phyloP scores from a whole-genome alignment of 2,888 invertebrate genomes.

The Protophormia terraenovae region DNA sequence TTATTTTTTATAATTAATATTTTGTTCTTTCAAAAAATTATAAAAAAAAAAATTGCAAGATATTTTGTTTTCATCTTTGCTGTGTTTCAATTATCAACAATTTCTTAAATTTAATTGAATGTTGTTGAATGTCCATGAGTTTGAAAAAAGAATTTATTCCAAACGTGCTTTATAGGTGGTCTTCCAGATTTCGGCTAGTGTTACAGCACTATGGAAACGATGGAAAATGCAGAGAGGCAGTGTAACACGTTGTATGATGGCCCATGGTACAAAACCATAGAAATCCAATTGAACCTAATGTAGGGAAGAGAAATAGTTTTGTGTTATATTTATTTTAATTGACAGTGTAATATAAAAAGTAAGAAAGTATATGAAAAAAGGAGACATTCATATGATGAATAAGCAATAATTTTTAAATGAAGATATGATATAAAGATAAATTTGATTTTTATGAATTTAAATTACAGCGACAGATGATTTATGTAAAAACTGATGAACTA shows the following conservation, averaged over 20 bases:
- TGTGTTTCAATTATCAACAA: slow-evolving; percentile 38
- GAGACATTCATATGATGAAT: neutral
- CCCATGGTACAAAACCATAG: slow-evolving; percentile 96
- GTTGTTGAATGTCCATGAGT: slow-evolving; percentile 34
- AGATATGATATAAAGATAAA: slow-evolving; percentile 55
- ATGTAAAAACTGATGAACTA: neutral
- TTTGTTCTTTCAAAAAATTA: slow-evolving; percentile 42
- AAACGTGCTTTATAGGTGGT: slow-evolving; percentile 95
- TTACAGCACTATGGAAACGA: slow-evolving; percentile 96
- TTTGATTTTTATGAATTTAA: neutral
- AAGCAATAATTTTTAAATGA: slow-evolving; percentile 39
- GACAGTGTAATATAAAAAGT: neutral
- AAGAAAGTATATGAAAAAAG: neutral
- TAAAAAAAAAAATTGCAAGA: slow-evolving; percentile 26
- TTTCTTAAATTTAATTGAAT: slow-evolving; percentile 63
- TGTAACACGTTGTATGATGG: slow-evolving; percentile 94
- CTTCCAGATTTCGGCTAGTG: slow-evolving; percentile 97
- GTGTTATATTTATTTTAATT: neutral
- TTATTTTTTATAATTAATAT: slow-evolving; percentile 26
- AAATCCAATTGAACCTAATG: slow-evolving; percentile 92
- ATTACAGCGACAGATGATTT: neutral
- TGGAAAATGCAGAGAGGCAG: slow-evolving; percentile 98
- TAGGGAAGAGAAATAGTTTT: too few species aligned
- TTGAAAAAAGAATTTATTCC: slow-evolving; percentile 84
- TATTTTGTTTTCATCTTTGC: slow-evolving; percentile 14